Base-by-base conservation (phyloP, 1,140 invertebrate species). In the Rhynchophorus ferrugineus region DNA sequence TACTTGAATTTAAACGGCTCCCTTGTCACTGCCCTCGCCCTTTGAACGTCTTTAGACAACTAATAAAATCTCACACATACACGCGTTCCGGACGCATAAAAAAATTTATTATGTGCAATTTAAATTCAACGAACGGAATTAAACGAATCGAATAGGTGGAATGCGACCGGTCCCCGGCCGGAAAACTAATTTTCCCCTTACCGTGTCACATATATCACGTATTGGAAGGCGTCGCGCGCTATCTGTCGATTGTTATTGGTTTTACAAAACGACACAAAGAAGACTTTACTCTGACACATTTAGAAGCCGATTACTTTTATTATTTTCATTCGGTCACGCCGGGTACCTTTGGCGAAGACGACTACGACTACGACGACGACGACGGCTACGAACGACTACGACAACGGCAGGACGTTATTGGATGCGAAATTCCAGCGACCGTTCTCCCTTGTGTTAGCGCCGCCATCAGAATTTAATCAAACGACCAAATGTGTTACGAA, bases 201-300 rank as follows among this genome's bases (percentile, higher is more conserved):
- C 63, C 56, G 58, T 63, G 65, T 68, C 66, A 66, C 66, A 68
- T 68, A 67, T 68, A 68, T 68, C 66, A 68, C 66, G 66, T 65
- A 67, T 67, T 57, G 65, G 49, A 51, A 49, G 55, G 36, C 43
- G 44, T 51, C 24, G 5, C 24, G 24, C 11, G 5, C 24, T 11
- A 39, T 59, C 61, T 59, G 60, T 49, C 66, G 62, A 64, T 65
- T 63, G 59, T 66, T 66, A 68, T 66, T 64, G 65, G 60, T 57
- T 53, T 54, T 56, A 55, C 56, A 48, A 58, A 65, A 66, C 63
- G 63, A 67, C 62, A 65, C 65, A 68, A 68, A 68, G 67, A 68
- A 67, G 67, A 68, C 65, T 69, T 69, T 67, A 69, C 67, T 61
- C 48, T 69, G 67, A 69, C 67, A 69, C 65, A 67, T 69, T 69